phyloP scores from a whole-genome alignment of 1,140 invertebrate genomes.

The Drosophila littoralis region DNA sequence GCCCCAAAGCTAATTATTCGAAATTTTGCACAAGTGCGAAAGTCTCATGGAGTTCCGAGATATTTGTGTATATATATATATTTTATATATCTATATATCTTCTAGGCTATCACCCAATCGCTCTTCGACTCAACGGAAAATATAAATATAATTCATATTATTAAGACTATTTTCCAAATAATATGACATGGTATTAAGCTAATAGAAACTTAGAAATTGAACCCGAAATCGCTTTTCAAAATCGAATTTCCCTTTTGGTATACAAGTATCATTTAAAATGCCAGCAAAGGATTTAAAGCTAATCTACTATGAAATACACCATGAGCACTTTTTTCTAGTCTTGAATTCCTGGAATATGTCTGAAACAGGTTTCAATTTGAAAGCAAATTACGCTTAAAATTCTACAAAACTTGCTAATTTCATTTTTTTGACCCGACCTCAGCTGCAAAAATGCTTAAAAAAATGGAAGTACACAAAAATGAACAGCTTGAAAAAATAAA shows the following conservation, averaged over 20 bases:
- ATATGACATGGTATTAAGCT: no score
- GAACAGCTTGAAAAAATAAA: constrained; percentile 49
- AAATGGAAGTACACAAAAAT: constrained; percentile 30
- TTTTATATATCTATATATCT: no score
- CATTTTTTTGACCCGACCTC: no score
- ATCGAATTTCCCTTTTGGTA: background rate
- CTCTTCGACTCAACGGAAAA: no score
- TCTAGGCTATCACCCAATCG: no score
- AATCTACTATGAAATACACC: background rate
- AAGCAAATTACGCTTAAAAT: background rate
- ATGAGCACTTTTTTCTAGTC: background rate
- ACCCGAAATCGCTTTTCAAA: no score
- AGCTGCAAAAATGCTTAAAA: constrained; percentile 33
- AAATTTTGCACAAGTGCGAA: background rate
- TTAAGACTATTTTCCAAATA: no score
- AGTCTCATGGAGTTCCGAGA: background rate
- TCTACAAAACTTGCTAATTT: constrained; percentile 1
- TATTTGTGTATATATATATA: no score
- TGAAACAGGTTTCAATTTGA: constrained; percentile 5
- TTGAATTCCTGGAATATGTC: background rate
- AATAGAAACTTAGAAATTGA: no score
- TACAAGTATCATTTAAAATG: no score
- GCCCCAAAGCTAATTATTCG: constrained; percentile 10
- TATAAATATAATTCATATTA: no score
- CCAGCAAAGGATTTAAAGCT: background rate